Evolutionary conservation across 2,888 invertebrate species (phyloP), one percentile per base, ranked within the genome.

Genomic region (Phymatocera aterrima): DNA sequence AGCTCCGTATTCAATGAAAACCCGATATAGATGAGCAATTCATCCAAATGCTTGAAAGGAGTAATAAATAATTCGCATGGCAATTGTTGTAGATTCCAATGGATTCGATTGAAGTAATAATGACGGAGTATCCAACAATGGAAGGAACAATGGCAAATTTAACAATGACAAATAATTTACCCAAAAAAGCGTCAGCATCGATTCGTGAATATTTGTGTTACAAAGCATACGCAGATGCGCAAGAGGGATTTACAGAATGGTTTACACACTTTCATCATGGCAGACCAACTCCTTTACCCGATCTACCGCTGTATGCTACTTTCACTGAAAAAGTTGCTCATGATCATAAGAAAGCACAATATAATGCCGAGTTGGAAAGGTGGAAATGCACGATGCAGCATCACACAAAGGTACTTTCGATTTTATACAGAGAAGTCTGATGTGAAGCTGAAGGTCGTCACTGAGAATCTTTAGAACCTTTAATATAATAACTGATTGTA

Each of bases 171-270:
- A 91, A 84, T 86, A 87, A 92, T 88, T 83, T 92, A 68, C 89
- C 93, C 78, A 88, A 92, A 83, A 91, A 92, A 84, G 89, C 89
- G 0, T 85, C 88, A 0, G 82, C 84, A 0, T 86, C 88, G 1
- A 89, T 98, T 77, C 94, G 96, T 83, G 98, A 98, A 89, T 96
- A 96, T 91, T 92, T 98, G 43, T 97, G 98, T 90, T 94, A 97
- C 86, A 96, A 96, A 90, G 94, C 96, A 0, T 98, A 98, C 89
- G 91, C 98, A 82, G 95, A 96, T 86, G 97, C 97, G 3, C 93
- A 97, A 80, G 97, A 98, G 90, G 94, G 95, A 6, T 98, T 97
- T 91, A 95, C 95, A 81, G 96, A 96, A 84, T 98, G 98, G 98
- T 96, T 96, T 83, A 94, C 95, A 82, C 94, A 96, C 86, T 96